These are phyloP conservation scores for Hydrotaea cyrtoneurina DNA, from an alignment of 2,888 invertebrate species.

Conservation along the genomic window DNA sequence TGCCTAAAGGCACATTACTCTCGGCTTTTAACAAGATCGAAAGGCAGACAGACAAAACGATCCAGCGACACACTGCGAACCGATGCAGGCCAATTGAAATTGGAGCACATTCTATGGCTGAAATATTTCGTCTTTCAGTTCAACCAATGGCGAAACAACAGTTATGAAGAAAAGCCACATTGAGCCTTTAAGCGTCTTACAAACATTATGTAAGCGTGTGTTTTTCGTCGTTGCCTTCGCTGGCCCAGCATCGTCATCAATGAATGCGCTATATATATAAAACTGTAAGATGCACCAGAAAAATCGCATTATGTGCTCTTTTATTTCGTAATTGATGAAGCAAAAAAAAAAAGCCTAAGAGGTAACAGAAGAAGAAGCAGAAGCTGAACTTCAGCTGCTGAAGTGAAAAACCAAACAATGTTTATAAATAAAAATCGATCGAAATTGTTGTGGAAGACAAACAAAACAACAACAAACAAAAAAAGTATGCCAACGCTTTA, in stretches of 20 bases:
- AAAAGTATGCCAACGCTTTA: not conserved
- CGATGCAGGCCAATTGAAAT: conserved; percentile 54
- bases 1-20: not conserved
- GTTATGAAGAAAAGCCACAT: conserved; percentile 50
- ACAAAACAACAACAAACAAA: not conserved
- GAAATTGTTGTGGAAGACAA: conserved; percentile 21
- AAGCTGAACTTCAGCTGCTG: too few relatives aligned
- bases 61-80: not conserved
- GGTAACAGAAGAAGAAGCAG: too few relatives aligned
- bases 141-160: conserved; percentile 20
- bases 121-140: conserved; percentile 12
- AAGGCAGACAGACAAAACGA: not conserved
- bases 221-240: not conserved
- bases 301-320: conserved; percentile 23
- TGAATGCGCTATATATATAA: not conserved
- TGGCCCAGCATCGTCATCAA: not conserved
- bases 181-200: conserved; percentile 62
- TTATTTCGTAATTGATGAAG: not conserved
- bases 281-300: not conserved
- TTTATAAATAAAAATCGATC: conserved; percentile 38
- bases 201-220: conserved; percentile 22
- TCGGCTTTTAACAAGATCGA: conserved; percentile 1
- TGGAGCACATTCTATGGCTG: conserved; percentile 62
- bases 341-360: not conserved
- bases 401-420: conserved; percentile 3